Evolutionary conservation across 2,888 invertebrate species (phyloP).

Genomic region (Allygus modestus): DNA sequence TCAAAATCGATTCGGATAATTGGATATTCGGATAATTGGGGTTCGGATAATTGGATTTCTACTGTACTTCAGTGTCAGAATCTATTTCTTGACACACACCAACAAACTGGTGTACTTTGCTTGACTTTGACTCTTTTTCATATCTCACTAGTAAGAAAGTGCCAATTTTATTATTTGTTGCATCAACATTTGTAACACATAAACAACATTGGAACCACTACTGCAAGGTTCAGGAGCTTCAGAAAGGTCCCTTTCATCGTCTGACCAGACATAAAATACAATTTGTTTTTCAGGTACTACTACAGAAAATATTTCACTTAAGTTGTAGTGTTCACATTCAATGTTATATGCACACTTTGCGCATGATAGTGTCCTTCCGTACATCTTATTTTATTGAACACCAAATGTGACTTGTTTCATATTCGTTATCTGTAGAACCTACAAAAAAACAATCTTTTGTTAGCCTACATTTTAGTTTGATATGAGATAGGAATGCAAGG

Average conservation of each 20-base stretch:
- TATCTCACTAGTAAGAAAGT: not conserved
- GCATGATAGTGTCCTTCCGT: not conserved
- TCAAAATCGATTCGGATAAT: too few relatives aligned
- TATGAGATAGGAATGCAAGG: too few relatives aligned
- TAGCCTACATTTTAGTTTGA: too few relatives aligned
- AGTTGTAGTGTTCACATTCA: not conserved
- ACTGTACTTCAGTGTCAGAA: not conserved
- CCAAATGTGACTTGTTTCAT: conserved; percentile 5
- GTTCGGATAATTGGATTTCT: too few relatives aligned
- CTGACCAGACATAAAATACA: too few relatives aligned
- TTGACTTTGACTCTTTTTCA: not conserved
- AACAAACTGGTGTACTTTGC: conserved; percentile 2
- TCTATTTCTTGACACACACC: not conserved
- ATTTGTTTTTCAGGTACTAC: too few relatives aligned
- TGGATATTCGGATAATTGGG: too few relatives aligned
- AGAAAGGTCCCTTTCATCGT: too few relatives aligned
- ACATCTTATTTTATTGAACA: not conserved
- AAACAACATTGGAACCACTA: too few relatives aligned
- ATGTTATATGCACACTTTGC: not conserved
- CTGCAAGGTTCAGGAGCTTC: too few relatives aligned
- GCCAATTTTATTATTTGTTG: not conserved
- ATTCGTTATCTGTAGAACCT: not conserved
- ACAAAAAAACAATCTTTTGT: too few relatives aligned
- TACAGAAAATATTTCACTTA: not conserved
- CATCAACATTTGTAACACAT: too few relatives aligned